Conservation (phyloP, 2,113 vertebrate genomes). For the Dipodomys ordii region DNA sequence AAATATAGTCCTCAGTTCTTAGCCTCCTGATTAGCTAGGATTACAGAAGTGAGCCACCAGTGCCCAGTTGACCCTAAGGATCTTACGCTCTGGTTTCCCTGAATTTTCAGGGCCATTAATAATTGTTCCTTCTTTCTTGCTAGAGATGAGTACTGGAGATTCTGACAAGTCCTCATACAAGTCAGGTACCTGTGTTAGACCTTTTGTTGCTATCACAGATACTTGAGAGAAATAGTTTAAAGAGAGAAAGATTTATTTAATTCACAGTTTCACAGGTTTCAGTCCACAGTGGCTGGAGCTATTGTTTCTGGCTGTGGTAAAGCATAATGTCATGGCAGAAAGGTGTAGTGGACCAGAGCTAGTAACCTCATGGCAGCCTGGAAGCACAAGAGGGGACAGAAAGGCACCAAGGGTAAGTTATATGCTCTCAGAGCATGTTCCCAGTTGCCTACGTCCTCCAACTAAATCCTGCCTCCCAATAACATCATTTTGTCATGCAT, state of each 20-base stretch:
- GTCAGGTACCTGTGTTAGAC: background rate
- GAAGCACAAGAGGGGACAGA: background rate
- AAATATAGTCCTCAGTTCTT: too few relatives aligned
- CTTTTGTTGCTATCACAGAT: background rate
- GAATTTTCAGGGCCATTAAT: background rate
- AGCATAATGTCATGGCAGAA: background rate
- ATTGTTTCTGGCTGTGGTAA: background rate
- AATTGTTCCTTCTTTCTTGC: background rate
- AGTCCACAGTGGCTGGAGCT: background rate
- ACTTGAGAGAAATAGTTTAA: background rate
- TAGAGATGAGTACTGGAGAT: background rate
- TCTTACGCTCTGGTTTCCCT: background rate
- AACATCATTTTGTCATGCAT: background rate
- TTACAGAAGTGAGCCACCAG: too few relatives aligned
- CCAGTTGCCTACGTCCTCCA: background rate
- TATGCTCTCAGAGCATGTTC: background rate
- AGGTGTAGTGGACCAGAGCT: background rate
- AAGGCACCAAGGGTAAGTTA: too few relatives aligned
- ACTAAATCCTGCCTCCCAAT: background rate
- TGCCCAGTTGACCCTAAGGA: background rate
- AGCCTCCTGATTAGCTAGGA: too few relatives aligned
- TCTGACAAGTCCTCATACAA: constrained; percentile 25
- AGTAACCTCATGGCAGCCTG: background rate
- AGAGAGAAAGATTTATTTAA: background rate
- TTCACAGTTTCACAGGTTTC: background rate